Conservation (phyloP, 2,888 invertebrate genomes). For the Ochropleura leucogaster region DNA sequence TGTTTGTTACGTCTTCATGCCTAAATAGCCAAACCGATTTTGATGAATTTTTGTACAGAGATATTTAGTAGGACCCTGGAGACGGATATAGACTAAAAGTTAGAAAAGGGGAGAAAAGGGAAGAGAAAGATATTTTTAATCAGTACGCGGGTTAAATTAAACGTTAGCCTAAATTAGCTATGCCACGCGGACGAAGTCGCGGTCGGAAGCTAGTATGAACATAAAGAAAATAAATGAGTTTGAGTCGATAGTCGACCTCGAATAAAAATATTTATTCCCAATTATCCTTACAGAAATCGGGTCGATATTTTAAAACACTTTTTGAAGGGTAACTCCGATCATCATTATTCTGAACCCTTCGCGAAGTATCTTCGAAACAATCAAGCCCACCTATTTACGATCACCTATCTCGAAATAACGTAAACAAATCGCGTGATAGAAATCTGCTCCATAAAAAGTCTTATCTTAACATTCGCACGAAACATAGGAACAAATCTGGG, state of each 20-base stretch:
- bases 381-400: constrained; percentile 51
- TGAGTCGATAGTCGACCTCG: neutral
- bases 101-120: too few relatives aligned
- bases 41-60: too few relatives aligned
- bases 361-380: constrained; percentile 48
- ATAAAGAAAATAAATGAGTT: neutral
- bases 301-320: neutral
- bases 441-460: constrained; percentile 68
- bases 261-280: neutral
- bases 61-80: too few relatives aligned
- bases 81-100: too few relatives aligned
- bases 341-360: constrained; percentile 12
- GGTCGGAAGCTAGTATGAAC: too few relatives aligned
- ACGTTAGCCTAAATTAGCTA: too few relatives aligned
- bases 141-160: too few relatives aligned
- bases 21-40: too few relatives aligned
- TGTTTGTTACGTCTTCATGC: neutral
- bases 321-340: neutral
- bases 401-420: constrained; percentile 55
- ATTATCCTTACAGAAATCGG: neutral
- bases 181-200: too few relatives aligned
- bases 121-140: too few relatives aligned
- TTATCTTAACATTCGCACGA: constrained; percentile 70
- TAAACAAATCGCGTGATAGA: constrained; percentile 71
- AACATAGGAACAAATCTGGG: constrained; percentile 76